Base-by-base conservation (phyloP, 1,140 invertebrate species). In the Brachystomella parvula region DNA sequence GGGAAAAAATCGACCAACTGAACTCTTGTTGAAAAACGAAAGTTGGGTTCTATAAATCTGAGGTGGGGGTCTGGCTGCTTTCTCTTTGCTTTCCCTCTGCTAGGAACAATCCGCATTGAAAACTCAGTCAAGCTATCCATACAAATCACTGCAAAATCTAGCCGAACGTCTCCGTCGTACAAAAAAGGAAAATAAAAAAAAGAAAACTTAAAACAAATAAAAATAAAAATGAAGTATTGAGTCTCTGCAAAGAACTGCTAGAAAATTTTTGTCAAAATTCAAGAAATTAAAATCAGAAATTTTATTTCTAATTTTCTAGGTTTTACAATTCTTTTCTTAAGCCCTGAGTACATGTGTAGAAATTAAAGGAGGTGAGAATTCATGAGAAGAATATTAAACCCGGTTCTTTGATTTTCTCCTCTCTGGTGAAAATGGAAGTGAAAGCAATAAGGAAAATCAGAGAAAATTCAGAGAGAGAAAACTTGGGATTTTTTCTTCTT, bases 111-210 rank as follows among this genome's bases (percentile, higher is more conserved):
- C 39, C 39, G 12, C 21, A 15, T 24, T 24, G 21, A 53, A 53
- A 53, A 53, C 24, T 53, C 49, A 53, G 49, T 53, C 49, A 12
- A 53, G 49, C 24, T 53, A 53, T 53, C 49, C 49, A 53, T 53
- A 53, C 49, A 53, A 53, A 53, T 53, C 49, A 53, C 49, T 17
- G 12, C 49, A 6, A 53, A 53, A 53, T 53, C 12, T 53, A 24
- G 6, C 12, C 12, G 6, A 24, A 15, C 24, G 12, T 53, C 49
- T 26, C 24, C 9, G 12, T 53, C 49, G 24, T 53, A 53, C 49
- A 9, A 53, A 53, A 53, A 6, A 53, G 49, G 9, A 53, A 53
- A 53, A 19, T 9, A 15, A 53, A 53, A 12, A n/a, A n/a, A n/a
- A n/a, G n/a, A n/a, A n/a, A n/a, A n/a, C n/a, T n/a, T n/a, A n/a